A percentile compares a stretch with the other conserved stretches of the same genome.
These are phyloP conservation scores for Poecilobothrus nobilitatus DNA, from an alignment of 2,888 invertebrate species.

Conservation along the genomic window DNA sequence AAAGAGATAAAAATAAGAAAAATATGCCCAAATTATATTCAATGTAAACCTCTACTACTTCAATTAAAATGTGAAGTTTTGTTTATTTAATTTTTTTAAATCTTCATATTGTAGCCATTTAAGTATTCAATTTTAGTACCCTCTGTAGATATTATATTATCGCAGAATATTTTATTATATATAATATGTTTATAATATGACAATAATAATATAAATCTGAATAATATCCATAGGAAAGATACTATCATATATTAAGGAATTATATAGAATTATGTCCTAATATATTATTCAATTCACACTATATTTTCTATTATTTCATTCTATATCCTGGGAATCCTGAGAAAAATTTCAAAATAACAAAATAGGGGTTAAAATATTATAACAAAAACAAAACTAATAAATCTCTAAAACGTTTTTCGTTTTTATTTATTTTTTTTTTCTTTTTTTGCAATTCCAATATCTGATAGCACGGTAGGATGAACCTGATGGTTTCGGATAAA, in stretches of 20 bases:
- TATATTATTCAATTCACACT: constrained; percentile 3
- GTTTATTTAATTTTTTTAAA: too few species aligned
- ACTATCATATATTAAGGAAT: neutral
- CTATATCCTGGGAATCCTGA: neutral
- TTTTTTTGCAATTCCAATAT: too few species aligned
- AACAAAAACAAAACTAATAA: neutral
- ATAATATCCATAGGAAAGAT: neutral
- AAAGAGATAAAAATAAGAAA: too few species aligned
- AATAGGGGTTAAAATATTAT: neutral
- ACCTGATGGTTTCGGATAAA: too few species aligned
- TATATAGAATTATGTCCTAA: constrained; percentile 6
- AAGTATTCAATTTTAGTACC: too few species aligned
- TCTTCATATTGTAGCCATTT: too few species aligned
- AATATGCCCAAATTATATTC: too few species aligned
- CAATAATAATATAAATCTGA: neutral
- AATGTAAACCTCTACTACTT: too few species aligned
- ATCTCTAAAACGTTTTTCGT: neutral
- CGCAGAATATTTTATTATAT: neutral
- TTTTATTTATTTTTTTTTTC: too few species aligned
- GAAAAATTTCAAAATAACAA: neutral
- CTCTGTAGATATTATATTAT: too few species aligned
- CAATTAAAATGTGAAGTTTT: too few species aligned
- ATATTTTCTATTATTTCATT: neutral
- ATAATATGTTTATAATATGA: neutral
- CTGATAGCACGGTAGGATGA: too few species aligned